Evolutionary conservation across 2,888 invertebrate species (phyloP).

Genomic region (Drosophila mayaguana): DNA sequence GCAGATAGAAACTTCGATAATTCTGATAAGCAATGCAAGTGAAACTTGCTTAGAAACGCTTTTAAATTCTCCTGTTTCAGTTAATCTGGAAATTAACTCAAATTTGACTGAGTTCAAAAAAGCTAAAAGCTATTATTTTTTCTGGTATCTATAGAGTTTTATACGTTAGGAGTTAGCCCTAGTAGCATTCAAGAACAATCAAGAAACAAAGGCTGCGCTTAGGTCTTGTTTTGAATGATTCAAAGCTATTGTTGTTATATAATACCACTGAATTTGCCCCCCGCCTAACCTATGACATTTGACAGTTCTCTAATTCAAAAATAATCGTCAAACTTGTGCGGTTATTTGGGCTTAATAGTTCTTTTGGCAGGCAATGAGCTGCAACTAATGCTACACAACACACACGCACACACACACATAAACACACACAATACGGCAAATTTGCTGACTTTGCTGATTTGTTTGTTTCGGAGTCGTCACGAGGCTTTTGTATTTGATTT

Average conservation of each 20-base stretch:
- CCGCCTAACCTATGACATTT: slow-evolving; percentile 46
- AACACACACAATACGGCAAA: slow-evolving; percentile 4
- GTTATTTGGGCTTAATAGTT: slow-evolving; percentile 42
- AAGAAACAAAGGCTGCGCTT: neutral
- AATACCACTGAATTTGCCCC: neutral
- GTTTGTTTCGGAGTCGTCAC: slow-evolving; percentile 24
- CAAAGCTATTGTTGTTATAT: slow-evolving; percentile 1
- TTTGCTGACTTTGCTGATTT: slow-evolving; percentile 20
- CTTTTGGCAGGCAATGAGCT: slow-evolving; percentile 52
- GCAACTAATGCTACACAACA: slow-evolving; percentile 46
- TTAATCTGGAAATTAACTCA: no score
- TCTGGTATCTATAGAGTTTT: no score
- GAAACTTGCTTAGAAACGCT: no score
- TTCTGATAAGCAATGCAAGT: no score
- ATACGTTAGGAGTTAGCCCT: neutral
- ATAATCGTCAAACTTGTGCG: slow-evolving; percentile 23
- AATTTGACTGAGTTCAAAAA: no score
- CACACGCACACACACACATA: slow-evolving; percentile 11
- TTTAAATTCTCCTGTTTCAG: no score
- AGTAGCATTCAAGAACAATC: neutral
- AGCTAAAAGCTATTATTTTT: no score
- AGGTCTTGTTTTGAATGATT: neutral
- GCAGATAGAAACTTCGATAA: no score
- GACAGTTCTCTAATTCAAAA: slow-evolving; percentile 38
- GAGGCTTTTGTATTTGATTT: slow-evolving; percentile 32